These are phyloP conservation scores for Lasioglossum marginatum DNA, from an alignment of 2,888 invertebrate species.

Conservation along the genomic window DNA sequence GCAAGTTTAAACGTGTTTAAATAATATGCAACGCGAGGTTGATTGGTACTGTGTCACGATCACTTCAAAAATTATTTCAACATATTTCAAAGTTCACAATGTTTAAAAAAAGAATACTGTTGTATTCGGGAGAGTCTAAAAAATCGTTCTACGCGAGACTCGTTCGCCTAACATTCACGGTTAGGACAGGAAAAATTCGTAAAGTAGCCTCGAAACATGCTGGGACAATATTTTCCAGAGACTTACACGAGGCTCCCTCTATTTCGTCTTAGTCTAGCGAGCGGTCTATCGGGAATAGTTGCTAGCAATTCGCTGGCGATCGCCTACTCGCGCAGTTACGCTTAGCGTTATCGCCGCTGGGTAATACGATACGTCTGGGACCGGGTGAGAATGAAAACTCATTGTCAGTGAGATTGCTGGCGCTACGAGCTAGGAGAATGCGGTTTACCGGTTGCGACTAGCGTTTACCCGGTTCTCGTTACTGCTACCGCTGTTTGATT, in stretches of 20 bases:
- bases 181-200: not conserved
- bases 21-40: too few species aligned
- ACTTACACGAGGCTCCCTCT: not conserved
- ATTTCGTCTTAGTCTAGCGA: slow-evolving; percentile 7
- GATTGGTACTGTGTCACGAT: not conserved
- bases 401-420: slow-evolving; percentile 7
- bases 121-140: not conserved
- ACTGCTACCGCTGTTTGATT: not conserved
- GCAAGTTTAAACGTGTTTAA: not conserved
- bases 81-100: not conserved
- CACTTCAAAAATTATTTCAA: not conserved
- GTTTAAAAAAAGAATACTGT: not conserved
- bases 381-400: not conserved
- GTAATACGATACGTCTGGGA: not conserved
- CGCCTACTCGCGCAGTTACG: slow-evolving; percentile 10
- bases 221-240: not conserved
- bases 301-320: not conserved
- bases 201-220: not conserved
- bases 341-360: not conserved
- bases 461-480: slow-evolving; percentile 21
- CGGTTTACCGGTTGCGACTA: not conserved
- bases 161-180: not conserved
- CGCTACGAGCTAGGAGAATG: slow-evolving; percentile 9
- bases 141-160: not conserved
- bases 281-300: not conserved